phyloP scores from a whole-genome alignment of 2,888 invertebrate species.

The Phortica okadai region DNA sequence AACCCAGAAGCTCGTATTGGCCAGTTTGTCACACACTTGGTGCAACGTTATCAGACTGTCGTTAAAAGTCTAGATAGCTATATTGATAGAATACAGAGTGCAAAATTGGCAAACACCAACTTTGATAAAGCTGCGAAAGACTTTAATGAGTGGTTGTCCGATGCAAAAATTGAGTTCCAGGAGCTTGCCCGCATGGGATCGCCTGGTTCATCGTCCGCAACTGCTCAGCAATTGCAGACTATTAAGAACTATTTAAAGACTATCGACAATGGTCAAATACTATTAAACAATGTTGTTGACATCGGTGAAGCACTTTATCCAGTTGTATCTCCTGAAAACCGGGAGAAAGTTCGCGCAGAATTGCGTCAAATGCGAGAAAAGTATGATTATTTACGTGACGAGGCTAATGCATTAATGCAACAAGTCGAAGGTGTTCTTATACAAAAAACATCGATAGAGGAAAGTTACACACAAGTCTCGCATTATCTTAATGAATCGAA shows the following conservation, averaged over 20 bases:
- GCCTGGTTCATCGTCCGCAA: constrained; percentile 83
- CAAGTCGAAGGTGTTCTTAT: constrained; percentile 92
- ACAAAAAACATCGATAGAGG: constrained; percentile 94
- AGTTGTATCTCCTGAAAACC: constrained; percentile 90
- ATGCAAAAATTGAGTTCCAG: constrained; percentile 85
- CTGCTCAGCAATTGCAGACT: constrained; percentile 84
- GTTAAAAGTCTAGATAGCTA: constrained; percentile 84
- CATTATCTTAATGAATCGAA: constrained; percentile 91
- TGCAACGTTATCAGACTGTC: constrained; percentile 85
- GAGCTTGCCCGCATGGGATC: constrained; percentile 85
- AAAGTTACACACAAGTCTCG: constrained; percentile 91
- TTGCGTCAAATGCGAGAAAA: constrained; percentile 87
- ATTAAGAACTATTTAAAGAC: constrained; percentile 79
- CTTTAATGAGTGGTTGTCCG: constrained; percentile 87
- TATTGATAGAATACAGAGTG: constrained; percentile 83
- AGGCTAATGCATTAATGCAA: constrained; percentile 89
- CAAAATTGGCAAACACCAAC: constrained; percentile 82
- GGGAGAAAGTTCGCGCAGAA: constrained; percentile 90
- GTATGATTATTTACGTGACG: constrained; percentile 90
- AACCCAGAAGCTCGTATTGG: constrained; percentile 90
- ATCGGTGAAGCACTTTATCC: constrained; percentile 92
- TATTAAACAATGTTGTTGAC: constrained; percentile 88
- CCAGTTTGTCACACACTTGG: constrained; percentile 88
- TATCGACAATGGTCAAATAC: constrained; percentile 87
- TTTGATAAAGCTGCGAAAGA: constrained; percentile 83